A percentile compares a stretch with the other conserved stretches of the same genome.
Evolutionary conservation across 2,797 vertebrate species (phyloP).

Genomic region (Pseudochirops cupreus): DNA sequence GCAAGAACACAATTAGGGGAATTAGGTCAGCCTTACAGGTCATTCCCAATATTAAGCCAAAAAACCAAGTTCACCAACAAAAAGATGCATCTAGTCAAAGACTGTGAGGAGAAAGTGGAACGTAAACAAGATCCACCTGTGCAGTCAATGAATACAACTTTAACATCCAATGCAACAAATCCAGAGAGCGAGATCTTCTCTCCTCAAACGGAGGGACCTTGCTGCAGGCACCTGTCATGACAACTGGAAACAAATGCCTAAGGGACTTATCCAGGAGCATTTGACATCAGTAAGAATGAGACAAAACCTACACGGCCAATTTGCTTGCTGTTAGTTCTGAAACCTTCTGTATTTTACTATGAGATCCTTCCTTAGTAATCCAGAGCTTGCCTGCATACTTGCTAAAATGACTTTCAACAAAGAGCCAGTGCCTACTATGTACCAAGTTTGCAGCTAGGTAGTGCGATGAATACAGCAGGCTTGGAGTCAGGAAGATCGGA

Average conservation of each 20-base stretch:
- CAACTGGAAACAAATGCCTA: background rate
- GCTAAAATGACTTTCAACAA: background rate
- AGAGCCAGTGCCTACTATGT: background rate
- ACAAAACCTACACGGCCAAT: background rate
- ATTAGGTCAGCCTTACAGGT: slow-evolving; percentile 95
- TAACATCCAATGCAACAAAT: background rate
- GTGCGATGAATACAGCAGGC: background rate
- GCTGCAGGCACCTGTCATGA: background rate
- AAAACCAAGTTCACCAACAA: slow-evolving; percentile 91
- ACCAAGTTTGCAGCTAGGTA: background rate
- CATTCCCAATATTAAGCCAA: slow-evolving; percentile 92
- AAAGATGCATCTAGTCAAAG: slow-evolving; percentile 92
- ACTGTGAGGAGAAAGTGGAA: slow-evolving; percentile 90
- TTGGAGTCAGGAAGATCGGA: background rate
- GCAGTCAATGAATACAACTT: background rate
- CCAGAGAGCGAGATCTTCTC: background rate
- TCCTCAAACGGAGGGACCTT: background rate
- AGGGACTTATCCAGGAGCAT: background rate
- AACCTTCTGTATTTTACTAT: background rate
- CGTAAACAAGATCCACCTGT: too few species aligned
- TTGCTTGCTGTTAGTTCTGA: background rate
- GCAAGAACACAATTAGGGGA: slow-evolving; percentile 97
- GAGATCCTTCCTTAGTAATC: background rate
- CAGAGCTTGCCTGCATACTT: background rate
- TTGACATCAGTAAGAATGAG: background rate